These are phyloP conservation scores for Dipodomys stephensi DNA, from an alignment of 2,113 vertebrate species.

Conservation along the genomic window DNA sequence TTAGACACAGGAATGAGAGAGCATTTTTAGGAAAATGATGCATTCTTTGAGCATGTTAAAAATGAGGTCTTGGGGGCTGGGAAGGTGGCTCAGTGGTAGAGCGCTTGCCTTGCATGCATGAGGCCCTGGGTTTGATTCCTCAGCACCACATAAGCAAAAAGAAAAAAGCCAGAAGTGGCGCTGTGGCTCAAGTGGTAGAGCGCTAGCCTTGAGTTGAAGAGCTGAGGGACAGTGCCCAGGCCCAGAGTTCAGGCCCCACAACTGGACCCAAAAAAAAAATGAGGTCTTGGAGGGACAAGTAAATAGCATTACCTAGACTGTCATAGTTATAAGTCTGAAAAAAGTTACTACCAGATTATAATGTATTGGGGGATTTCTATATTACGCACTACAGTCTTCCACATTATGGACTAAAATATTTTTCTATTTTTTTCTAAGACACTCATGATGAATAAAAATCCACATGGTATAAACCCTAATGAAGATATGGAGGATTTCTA, in stretches of 20 bases:
- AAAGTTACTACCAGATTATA: neutral
- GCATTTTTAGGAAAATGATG: neutral
- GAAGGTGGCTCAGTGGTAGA: too few species aligned
- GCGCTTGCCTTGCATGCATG: too few species aligned
- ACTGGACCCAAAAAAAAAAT: too few species aligned
- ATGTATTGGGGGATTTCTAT: neutral
- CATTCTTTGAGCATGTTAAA: neutral
- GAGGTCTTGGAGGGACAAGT: neutral
- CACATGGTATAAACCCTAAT: neutral
- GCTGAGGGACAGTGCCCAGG: too few species aligned
- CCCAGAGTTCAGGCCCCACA: too few species aligned
- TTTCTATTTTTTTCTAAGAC: neutral
- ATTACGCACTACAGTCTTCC: neutral
- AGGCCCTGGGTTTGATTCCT: too few species aligned
- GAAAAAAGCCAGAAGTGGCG: too few species aligned
- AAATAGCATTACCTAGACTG: neutral
- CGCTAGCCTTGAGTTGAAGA: too few species aligned
- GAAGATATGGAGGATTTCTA: slow-evolving; percentile 10
- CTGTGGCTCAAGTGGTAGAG: too few species aligned
- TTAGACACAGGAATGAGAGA: neutral
- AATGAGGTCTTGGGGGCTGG: neutral
- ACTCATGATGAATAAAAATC: slow-evolving; percentile 38
- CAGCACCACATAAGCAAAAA: too few species aligned
- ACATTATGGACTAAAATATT: neutral
- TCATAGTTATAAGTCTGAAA: neutral